phyloP scores from a whole-genome alignment of 2,113 vertebrate genomes.

The Neomonachus schauinslandi region DNA sequence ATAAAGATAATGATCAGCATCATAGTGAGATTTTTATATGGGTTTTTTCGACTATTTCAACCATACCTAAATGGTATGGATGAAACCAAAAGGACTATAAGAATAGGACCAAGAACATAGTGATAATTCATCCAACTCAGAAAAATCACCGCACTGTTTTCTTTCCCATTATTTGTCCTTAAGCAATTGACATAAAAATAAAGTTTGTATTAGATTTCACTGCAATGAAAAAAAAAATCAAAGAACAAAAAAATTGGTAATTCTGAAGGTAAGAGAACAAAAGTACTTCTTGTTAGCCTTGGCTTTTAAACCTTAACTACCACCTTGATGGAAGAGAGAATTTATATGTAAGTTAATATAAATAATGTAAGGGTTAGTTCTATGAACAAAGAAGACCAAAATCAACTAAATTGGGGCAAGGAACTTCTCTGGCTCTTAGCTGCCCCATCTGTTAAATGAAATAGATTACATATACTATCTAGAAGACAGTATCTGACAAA shows the following conservation, averaged over 20 bases:
- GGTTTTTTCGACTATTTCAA: background rate
- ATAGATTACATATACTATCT: background rate
- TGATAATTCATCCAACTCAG: background rate
- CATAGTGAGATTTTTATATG: background rate
- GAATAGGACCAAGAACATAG: background rate
- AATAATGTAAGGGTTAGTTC: background rate
- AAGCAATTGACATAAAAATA: conserved; percentile 18
- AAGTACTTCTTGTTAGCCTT: background rate
- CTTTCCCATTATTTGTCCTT: background rate
- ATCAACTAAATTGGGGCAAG: background rate
- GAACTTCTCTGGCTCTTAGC: background rate
- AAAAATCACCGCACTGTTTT: background rate
- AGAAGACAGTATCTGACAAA: background rate
- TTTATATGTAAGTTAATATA: background rate
- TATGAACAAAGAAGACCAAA: conserved; percentile 38
- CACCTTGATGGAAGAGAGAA: background rate
- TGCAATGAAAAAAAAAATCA: conserved; percentile 6
- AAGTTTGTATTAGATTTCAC: background rate
- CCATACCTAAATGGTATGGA: background rate
- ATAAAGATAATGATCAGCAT: conserved; percentile 43
- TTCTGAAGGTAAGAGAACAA: conserved; percentile 31
- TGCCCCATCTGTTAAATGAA: background rate
- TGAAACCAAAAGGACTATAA: background rate
- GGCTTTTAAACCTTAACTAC: background rate
- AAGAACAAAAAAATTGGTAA: background rate